A percentile compares a stretch with the other conserved stretches of the same genome.
phyloP scores from a whole-genome alignment of 2,113 vertebrate species.

The Heterotilapia buettikoferi region DNA sequence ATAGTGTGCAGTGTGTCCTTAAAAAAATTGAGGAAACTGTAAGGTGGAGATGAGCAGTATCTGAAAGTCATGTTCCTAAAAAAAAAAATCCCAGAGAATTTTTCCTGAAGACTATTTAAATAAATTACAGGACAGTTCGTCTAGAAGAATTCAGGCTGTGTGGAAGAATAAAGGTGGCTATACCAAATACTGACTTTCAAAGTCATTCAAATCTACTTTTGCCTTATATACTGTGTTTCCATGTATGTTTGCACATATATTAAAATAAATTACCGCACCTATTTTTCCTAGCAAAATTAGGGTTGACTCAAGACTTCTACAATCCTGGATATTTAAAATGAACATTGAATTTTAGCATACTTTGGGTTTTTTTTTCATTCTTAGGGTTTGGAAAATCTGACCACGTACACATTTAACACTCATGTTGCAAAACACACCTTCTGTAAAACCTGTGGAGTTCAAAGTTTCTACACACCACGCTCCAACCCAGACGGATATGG shows the following conservation, averaged over 20 bases:
- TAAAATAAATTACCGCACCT: background rate
- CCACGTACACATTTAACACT: slow-evolving; percentile 91
- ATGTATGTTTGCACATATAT: background rate
- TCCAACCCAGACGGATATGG: slow-evolving; percentile 93
- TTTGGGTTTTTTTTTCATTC: rapidly evolving
- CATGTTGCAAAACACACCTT: slow-evolving; percentile 88
- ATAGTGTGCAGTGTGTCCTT: background rate
- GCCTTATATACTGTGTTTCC: background rate
- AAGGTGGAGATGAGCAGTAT: background rate
- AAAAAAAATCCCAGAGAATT: background rate
- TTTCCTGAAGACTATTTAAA: background rate
- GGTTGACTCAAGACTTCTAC: background rate
- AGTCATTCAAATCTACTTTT: background rate
- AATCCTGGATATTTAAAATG: background rate
- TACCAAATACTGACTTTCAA: background rate
- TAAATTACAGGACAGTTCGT: background rate
- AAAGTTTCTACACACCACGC: slow-evolving; percentile 93
- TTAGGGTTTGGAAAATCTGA: slow-evolving; percentile 85
- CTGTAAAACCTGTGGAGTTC: slow-evolving; percentile 93
- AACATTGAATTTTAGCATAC: background rate
- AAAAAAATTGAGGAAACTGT: background rate
- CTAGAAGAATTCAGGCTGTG: background rate
- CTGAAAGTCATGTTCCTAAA: background rate
- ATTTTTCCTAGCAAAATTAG: background rate
- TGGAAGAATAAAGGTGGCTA: background rate